Conservation (phyloP, 2,888 invertebrate species). For the Tricholauxania praeusta region DNA sequence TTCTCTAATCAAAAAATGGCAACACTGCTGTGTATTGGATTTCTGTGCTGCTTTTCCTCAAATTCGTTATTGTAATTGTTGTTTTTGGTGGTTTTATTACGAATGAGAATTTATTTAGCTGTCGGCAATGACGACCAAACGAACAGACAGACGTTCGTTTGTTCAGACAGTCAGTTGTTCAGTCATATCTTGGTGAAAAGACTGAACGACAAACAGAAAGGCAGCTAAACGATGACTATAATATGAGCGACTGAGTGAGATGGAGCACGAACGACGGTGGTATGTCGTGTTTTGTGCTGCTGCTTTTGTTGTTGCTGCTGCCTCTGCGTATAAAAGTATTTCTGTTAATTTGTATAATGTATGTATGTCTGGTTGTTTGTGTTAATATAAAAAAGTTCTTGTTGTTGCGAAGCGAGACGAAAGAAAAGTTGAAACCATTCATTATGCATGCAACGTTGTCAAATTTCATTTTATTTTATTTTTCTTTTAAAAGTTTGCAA, state of each 20-base stretch:
- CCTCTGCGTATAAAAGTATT: constrained; percentile 1
- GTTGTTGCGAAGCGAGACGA: constrained; percentile 14
- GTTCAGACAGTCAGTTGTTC: constrained; percentile 6
- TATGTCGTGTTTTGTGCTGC: not conserved
- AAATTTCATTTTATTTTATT: constrained; percentile 39
- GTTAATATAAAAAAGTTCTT: not conserved
- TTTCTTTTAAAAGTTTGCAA: constrained; percentile 2
- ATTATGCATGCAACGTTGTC: constrained; percentile 45
- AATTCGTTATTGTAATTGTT: too few species aligned
- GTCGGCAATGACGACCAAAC: constrained; percentile 11
- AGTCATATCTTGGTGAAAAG: not conserved
- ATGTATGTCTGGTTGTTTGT: constrained; percentile 3
- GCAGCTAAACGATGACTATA: not conserved
- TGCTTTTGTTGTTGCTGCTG: constrained; percentile 19
- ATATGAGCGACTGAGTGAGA: not conserved
- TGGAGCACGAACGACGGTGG: not conserved
- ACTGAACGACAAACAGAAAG: not conserved
- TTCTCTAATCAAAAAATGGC: too few species aligned
- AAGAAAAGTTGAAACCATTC: constrained; percentile 46
- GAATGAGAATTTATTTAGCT: not conserved
- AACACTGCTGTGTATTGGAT: too few species aligned
- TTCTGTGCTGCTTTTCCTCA: too few species aligned
- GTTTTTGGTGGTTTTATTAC: not conserved
- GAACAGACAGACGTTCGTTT: not conserved
- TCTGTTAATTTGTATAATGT: constrained; percentile 15